phyloP scores from a whole-genome alignment of 1,140 invertebrate genomes.

The Mylabris phalerata region DNA sequence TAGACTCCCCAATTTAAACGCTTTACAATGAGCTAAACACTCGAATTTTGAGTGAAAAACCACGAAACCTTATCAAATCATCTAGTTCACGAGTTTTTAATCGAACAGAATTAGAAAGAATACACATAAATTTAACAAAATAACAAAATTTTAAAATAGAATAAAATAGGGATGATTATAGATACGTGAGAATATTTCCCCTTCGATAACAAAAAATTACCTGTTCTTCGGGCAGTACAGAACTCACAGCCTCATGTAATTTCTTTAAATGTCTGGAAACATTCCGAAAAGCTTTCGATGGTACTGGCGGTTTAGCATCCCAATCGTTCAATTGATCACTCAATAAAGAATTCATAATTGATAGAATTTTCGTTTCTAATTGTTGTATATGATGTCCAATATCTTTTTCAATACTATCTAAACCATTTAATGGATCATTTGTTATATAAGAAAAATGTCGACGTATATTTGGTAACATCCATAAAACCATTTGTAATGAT shows the following conservation, averaged over 20 bases:
- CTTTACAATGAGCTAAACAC: too few species aligned
- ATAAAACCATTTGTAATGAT: constrained; percentile 74
- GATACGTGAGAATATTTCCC: too few species aligned
- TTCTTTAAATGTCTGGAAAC: constrained; percentile 89
- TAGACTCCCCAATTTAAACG: too few species aligned
- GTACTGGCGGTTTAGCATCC: constrained; percentile 92
- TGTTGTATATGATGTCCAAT: constrained; percentile 85
- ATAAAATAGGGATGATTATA: too few species aligned
- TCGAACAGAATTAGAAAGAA: too few species aligned
- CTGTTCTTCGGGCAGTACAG: constrained; percentile 67
- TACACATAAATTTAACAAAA: too few species aligned
- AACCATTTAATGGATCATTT: constrained; percentile 38
- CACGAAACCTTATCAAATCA: too few species aligned
- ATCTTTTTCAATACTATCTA: constrained; percentile 67
- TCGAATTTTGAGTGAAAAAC: too few species aligned
- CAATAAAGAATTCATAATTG: constrained; percentile 80
- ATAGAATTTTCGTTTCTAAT: constrained; percentile 84
- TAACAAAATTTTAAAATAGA: too few species aligned
- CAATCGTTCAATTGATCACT: constrained; percentile 70
- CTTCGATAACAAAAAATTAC: constrained; percentile 39
- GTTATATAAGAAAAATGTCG: constrained; percentile 55
- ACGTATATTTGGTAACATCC: constrained; percentile 65
- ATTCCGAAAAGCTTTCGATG: constrained; percentile 84
- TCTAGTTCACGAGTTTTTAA: too few species aligned
- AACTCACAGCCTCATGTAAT: constrained; percentile 84